Conservation (phyloP, 2,888 invertebrate species). For the Eupithecia dodoneata region DNA sequence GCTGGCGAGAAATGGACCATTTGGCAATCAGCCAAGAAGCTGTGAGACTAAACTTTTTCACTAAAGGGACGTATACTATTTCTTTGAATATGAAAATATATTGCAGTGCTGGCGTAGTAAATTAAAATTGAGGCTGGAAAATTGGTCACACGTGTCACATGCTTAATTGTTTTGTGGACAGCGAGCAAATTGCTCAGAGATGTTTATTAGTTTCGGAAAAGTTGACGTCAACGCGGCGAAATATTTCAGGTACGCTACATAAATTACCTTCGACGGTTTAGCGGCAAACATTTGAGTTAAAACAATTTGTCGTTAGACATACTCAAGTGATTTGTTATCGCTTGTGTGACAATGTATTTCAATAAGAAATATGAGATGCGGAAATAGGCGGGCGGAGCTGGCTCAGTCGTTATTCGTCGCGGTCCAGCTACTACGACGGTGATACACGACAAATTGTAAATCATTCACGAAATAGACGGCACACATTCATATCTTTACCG, state of each 20-base stretch:
- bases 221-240: conserved; percentile 53
- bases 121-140: conserved; percentile 67
- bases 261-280: conserved; percentile 23
- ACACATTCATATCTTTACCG: conserved; percentile 59
- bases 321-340: conserved; percentile 37
- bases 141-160: conserved; percentile 73
- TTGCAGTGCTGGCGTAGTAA: conserved; percentile 50
- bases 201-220: conserved; percentile 62
- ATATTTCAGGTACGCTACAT: conserved; percentile 31
- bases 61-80: conserved; percentile 61
- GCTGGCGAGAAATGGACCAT: conserved; percentile 74
- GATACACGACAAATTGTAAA: conserved; percentile 67
- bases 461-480: conserved; percentile 62
- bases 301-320: conserved; percentile 25
- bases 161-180: conserved; percentile 72
- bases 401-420: conserved; percentile 64
- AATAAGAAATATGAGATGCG: conserved; percentile 71
- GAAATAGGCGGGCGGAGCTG: conserved; percentile 64
- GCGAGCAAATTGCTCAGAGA: conserved; percentile 68
- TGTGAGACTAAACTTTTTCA: conserved; percentile 55
- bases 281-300: conserved; percentile 28
- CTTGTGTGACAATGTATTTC: conserved; percentile 56
- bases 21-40: conserved; percentile 71
- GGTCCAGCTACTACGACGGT: conserved; percentile 63
- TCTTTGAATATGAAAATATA: conserved; percentile 58